Base-by-base conservation (phyloP, 2,888 invertebrate species). In the Perizoma flavofasciatum region DNA sequence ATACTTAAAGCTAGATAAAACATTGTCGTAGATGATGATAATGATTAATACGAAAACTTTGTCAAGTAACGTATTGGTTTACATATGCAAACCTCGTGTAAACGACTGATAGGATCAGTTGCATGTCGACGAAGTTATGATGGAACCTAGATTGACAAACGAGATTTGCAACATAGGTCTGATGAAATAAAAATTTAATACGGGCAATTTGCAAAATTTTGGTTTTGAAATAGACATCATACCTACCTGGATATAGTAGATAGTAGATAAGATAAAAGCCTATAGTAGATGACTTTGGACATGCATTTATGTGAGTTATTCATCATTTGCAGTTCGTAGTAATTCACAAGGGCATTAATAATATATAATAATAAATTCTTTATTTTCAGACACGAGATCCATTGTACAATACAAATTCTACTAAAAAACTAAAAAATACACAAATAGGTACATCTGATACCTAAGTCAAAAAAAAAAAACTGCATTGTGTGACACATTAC, bases 31-130 rank as follows among this genome's bases (percentile, higher is more conserved):
- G 22, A 37, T 49, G 39, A 39, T 39, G 3, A 47, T n/a, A 37
- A 33, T 33, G 10, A 33, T 9, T 11, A 33, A 8, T 33, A 4
- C 5, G 33, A 6, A 44, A 44, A 48, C 4, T 22, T 37, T 4
- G 44, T 49, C 44, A 33, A 49, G 54, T 35, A 49, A 59, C 63
- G 50, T 57, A 58, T 56, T 35, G 11, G 8, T 3, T 22, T 1
- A 22, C 22, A 22, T 3, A 4, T 50, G 57, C 32, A 39, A 41
- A 53, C 55, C 65, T 63, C 64, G 55, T 63, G 63, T 53, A 47
- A 51, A 44, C 44, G 32, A 47, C 48, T 61, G 63, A 66, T 66
- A 66, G 48, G 49, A 66, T 63, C 60, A 34, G 50, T 67, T 56
- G 61, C 67, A 59, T 67, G 66, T 48, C 49, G 40, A 47, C 41